Evolutionary conservation across 1,140 invertebrate species (phyloP).

Genomic region (Lutraria rhynchaena): DNA sequence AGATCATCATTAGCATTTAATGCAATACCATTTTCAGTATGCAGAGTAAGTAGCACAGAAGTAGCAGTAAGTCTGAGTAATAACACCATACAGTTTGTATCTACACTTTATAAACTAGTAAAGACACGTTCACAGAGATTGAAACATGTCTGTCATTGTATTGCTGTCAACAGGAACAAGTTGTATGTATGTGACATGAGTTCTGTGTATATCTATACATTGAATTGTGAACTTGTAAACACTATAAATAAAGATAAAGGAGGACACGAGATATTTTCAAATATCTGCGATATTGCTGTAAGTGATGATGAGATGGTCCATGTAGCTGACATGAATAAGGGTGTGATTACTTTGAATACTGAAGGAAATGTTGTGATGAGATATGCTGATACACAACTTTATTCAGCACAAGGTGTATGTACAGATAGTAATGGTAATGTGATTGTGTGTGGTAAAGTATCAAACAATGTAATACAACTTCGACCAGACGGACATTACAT

Average conservation of each 20-base stretch:
- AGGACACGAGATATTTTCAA: not conserved
- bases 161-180: not conserved
- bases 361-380: not conserved
- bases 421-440: slow-evolving; percentile 3
- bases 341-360: not conserved
- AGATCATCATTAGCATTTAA: not conserved
- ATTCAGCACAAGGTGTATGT: not conserved
- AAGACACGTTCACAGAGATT: not conserved
- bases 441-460: not conserved
- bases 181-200: too few species aligned
- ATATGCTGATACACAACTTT: not conserved
- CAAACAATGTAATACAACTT: not conserved
- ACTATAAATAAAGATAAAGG: not conserved
- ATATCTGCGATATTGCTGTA: not conserved
- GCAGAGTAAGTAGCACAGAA: not conserved
- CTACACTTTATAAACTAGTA: not conserved
- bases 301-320: not conserved
- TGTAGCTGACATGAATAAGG: not conserved
- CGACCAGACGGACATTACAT: not conserved
- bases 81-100: not conserved
- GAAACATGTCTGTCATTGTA: not conserved
- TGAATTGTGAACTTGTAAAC: not conserved
- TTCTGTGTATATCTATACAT: not conserved
- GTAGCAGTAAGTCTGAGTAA: not conserved
- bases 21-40: not conserved